These are phyloP conservation scores for Beris morrisii DNA, from an alignment of 2,888 invertebrate species.

Conservation along the genomic window DNA sequence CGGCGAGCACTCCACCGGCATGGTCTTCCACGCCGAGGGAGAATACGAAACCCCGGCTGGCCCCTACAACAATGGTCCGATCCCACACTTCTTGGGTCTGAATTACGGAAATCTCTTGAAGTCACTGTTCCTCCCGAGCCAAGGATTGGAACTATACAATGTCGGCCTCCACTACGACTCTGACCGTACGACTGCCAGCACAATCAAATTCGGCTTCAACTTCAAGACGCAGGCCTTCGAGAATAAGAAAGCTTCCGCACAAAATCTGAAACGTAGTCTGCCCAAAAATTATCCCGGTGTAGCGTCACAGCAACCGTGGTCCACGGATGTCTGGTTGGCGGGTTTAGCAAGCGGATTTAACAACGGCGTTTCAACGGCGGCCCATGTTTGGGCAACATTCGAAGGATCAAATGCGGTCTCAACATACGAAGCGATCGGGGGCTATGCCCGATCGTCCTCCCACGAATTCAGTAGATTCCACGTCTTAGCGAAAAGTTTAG, in stretches of 20 bases:
- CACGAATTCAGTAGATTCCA: not conserved
- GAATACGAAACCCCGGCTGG: slow-evolving; percentile 59
- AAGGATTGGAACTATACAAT: slow-evolving; percentile 10
- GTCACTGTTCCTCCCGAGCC: not conserved
- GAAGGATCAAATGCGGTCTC: not conserved
- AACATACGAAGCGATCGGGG: slow-evolving; percentile 2
- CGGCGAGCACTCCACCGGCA: slow-evolving; percentile 60
- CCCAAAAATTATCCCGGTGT: no score
- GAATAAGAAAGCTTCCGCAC: no score
- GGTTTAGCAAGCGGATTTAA: not conserved
- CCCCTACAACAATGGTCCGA: slow-evolving; percentile 49
- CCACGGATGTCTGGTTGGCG: no score
- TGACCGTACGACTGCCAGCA: not conserved
- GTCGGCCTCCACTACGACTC: not conserved
- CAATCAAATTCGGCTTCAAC: not conserved
- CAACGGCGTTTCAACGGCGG: slow-evolving; percentile 2
- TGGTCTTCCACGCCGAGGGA: slow-evolving; percentile 58
- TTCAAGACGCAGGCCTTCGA: slow-evolving; percentile 2
- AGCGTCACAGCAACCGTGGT: no score
- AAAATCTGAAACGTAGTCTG: no score
- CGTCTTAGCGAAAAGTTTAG: not conserved
- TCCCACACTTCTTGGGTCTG: slow-evolving; percentile 42
- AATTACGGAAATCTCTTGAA: slow-evolving; percentile 35
- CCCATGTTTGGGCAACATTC: not conserved
- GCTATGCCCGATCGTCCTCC: not conserved